A percentile compares a stretch with the other conserved stretches of the same genome.
Evolutionary conservation across 1,140 invertebrate species (phyloP).

Genomic region (Heliconius nattereri): DNA sequence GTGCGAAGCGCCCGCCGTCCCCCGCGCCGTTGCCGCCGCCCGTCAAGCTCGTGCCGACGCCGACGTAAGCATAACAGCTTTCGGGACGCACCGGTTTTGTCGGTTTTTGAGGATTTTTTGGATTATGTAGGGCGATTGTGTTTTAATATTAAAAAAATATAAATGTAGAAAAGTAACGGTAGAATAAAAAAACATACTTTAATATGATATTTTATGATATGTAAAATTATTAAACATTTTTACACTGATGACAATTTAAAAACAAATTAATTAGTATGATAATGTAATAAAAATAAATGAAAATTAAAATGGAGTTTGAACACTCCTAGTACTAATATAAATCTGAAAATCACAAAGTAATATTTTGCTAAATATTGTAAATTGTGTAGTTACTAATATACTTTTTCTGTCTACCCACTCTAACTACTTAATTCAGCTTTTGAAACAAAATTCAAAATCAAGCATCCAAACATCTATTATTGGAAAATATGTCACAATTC

Average conservation of each 20-base stretch:
- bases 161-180: not conserved
- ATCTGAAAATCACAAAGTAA: no score
- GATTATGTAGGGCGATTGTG: not conserved
- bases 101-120: constrained; percentile 16
- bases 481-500: not conserved
- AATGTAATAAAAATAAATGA: no score
- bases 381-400: no score
- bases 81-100: constrained; percentile 1
- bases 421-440: not conserved
- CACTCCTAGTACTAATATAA: no score
- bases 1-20: constrained; percentile 89
- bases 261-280: not conserved
- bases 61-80: constrained; percentile 80
- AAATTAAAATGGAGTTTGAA: no score
- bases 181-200: no score
- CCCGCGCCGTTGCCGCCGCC: constrained; percentile 88
- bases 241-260: not conserved
- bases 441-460: not conserved
- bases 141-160: not conserved
- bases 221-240: not conserved
- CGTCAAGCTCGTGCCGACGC: constrained; percentile 86
- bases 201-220: no score
- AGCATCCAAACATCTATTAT: not conserved
- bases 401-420: no score
- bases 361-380: no score